These are phyloP conservation scores for Cherax destructor DNA, from an alignment of 1,140 invertebrate genomes.

Conservation along the genomic window DNA sequence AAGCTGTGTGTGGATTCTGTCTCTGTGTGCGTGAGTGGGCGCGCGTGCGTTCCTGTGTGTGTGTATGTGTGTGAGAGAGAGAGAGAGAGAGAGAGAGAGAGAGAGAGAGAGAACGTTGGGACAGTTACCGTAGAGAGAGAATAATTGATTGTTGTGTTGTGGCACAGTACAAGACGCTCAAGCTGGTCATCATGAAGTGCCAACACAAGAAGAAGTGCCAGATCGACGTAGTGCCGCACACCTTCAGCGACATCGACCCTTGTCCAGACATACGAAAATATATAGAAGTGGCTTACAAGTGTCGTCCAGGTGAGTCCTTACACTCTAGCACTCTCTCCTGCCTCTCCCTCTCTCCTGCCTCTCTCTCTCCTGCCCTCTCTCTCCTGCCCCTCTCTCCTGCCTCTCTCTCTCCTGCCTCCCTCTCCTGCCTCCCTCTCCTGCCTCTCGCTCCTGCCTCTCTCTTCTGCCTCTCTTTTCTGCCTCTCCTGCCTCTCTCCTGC, in stretches of 20 bases:
- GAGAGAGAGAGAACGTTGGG: too few relatives aligned
- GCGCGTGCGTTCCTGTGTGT: too few relatives aligned
- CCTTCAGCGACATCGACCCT: constrained; percentile 86
- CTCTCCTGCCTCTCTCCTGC: not conserved
- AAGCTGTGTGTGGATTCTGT: too few relatives aligned
- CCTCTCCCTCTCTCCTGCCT: too few relatives aligned
- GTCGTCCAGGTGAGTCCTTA: constrained; percentile 89
- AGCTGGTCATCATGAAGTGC: constrained; percentile 93
- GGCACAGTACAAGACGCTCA: constrained; percentile 89
- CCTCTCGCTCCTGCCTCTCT: not conserved
- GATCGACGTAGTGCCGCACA: constrained; percentile 86
- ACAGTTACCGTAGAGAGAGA: too few relatives aligned
- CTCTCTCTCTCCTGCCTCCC: not conserved
- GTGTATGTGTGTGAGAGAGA: too few relatives aligned
- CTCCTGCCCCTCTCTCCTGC: not conserved
- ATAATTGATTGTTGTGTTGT: too few relatives aligned
- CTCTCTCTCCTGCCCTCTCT: too few relatives aligned
- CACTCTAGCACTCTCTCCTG: too few relatives aligned
- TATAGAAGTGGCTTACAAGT: constrained; percentile 95
- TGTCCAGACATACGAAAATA: constrained; percentile 91
- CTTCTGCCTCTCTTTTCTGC: not conserved
- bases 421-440: not conserved
- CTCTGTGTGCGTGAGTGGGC: too few relatives aligned
- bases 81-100: too few relatives aligned
- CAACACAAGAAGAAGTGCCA: constrained; percentile 93